These are phyloP conservation scores for Poeciliopsis turrubarensis DNA, from an alignment of 2,113 vertebrate genomes.

Conservation along the genomic window DNA sequence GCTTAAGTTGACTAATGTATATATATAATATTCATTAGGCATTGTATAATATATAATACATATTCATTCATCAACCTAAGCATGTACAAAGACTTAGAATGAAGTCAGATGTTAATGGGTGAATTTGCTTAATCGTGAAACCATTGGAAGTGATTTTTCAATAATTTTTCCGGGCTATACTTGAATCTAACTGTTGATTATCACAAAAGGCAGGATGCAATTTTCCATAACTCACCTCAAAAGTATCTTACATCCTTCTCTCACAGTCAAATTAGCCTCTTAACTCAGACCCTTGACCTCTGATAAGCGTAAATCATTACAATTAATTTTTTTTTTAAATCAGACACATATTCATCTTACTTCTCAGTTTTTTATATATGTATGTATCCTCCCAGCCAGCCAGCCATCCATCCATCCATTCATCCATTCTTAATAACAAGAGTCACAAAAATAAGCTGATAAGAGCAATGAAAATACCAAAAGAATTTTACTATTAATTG, in stretches of 20 bases:
- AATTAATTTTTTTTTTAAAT: neutral
- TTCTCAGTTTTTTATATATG: neutral
- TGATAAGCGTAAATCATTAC: slow-evolving; percentile 29
- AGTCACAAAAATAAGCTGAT: too few relatives aligned
- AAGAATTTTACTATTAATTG: too few relatives aligned
- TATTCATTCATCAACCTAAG: too few relatives aligned
- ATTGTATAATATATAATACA: too few relatives aligned
- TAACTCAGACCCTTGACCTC: slow-evolving; percentile 43
- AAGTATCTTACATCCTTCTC: slow-evolving; percentile 3
- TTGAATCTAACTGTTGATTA: slow-evolving; percentile 45
- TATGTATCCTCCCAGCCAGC: too few relatives aligned
- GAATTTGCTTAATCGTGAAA: too few relatives aligned
- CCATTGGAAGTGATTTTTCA: slow-evolving; percentile 37
- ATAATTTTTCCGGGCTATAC: slow-evolving; percentile 19
- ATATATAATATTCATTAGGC: too few relatives aligned
- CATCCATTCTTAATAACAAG: too few relatives aligned
- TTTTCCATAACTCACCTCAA: slow-evolving; percentile 46
- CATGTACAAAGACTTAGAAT: too few relatives aligned
- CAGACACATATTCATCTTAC: slow-evolving; percentile 12
- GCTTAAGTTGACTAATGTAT: too few relatives aligned
- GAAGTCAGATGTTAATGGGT: neutral
- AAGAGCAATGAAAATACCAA: too few relatives aligned
- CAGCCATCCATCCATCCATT: too few relatives aligned
- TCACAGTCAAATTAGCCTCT: slow-evolving; percentile 45
- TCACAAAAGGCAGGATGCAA: slow-evolving; percentile 43